Percentiles rank a stretch among this genome's conserved stretches.
Conservation (phyloP, 2,888 invertebrate genomes). For the Ptilodon capucinus region DNA sequence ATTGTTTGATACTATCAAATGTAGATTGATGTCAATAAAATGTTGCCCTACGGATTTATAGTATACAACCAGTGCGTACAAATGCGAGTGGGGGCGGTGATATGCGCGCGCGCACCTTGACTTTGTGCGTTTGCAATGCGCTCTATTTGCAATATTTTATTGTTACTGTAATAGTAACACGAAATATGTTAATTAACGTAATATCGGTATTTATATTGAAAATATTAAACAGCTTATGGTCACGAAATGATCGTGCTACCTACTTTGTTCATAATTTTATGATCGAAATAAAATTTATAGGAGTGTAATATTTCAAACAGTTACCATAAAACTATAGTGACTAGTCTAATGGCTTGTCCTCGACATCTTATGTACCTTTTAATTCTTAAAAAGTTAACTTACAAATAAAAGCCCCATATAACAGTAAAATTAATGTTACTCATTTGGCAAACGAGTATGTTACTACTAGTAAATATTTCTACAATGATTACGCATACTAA, state of each 20-base stretch:
- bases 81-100: conserved; percentile 14
- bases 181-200: neutral
- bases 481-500: neutral
- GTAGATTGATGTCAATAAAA: conserved; percentile 45
- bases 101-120: conserved; percentile 37
- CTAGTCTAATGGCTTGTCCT: no score
- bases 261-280: no score
- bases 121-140: conserved; percentile 1
- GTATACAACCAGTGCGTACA: conserved; percentile 1
- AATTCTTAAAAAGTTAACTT: no score
- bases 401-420: no score
- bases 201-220: neutral
- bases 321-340: no score
- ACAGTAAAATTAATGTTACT: no score
- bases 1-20: conserved; percentile 17
- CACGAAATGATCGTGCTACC: neutral
- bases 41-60: conserved; percentile 38
- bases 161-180: neutral
- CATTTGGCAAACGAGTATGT: no score
- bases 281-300: neutral
- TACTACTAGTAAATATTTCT: no score
- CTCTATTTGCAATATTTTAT: neutral
- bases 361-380: no score
- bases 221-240: neutral
- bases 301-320: no score